These are phyloP conservation scores for Clytia hemisphaerica DNA, from an alignment of 30 jellyfish, hydroid and myxozoan species.

Conservation along the genomic window DNA sequence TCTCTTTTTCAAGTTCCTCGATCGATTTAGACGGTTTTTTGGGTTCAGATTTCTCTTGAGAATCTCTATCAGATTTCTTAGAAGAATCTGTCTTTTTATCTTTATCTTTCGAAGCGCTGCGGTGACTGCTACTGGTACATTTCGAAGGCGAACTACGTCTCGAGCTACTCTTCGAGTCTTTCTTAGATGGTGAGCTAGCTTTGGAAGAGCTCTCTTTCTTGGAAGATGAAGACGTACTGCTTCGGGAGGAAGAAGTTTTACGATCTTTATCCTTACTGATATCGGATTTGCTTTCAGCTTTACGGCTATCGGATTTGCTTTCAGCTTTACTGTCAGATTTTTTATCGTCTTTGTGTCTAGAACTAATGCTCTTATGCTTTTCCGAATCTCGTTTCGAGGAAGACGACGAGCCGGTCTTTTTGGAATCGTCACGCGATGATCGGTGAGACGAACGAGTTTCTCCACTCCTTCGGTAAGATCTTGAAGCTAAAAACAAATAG, in stretches of 20 bases:
- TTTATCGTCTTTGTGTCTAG: not conserved
- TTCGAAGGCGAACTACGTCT: no score
- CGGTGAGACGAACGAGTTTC: no score
- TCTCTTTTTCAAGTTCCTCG: slow-evolving; percentile 49
- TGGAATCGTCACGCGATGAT: no score
- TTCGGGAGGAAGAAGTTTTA: not conserved
- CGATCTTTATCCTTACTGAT: not conserved
- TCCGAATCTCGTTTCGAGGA: not conserved
- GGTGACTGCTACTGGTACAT: no score
- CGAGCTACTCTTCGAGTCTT: not conserved
- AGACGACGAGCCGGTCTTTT: slow-evolving; percentile 31
- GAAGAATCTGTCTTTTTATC: not conserved
- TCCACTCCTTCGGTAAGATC: no score
- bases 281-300: slow-evolving; percentile 10
- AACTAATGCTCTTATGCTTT: not conserved
- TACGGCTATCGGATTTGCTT: slow-evolving; percentile 2
- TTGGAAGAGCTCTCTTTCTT: not conserved
- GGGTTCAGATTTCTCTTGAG: not conserved
- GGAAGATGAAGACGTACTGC: not conserved
- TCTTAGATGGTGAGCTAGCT: not conserved
- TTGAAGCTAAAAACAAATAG: no score
- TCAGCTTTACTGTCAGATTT: not conserved
- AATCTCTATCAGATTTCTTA: no score
- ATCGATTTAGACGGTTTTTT: slow-evolving; percentile 2
- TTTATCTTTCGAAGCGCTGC: not conserved